Base-by-base conservation (phyloP, 2,113 vertebrate genomes). In the Peromyscus leucopus region DNA sequence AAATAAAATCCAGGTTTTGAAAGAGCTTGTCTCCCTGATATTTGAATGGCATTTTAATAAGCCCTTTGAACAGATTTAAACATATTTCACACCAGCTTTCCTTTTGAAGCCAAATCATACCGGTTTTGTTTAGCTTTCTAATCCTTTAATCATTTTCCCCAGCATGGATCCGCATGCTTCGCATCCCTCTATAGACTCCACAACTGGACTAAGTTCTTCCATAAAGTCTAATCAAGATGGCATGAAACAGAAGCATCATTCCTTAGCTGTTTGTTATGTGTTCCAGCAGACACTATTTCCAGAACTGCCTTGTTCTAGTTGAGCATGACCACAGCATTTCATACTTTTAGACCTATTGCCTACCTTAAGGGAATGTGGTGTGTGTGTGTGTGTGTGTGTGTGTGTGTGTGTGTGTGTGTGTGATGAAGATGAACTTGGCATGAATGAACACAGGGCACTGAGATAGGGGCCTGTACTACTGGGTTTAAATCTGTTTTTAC, bases 21-120 rank as follows among this genome's bases (percentile, higher is more conserved):
- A 94, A 90, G 39, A 67, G 4, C 39, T 76, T 78, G 28, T 48
- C 33, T 80, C 21, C 31, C 7, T 94, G 65, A 1, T 48, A 94
- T 95, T 90, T 74, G 85, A 97, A 93, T 96, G 86, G 55, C 72
- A 96, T 94, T 96, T 96, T 96, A 95, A 87, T 94, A 92, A 95
- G n/a, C 46, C 55, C 84, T 97, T 94, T 90, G 86, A 95, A 84
- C n/a, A 95, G 57, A 94, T 96, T 96, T 96, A 90, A 93, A 92
- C 39, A 87, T 85, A 91, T 42, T 93, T 90, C n/a, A 39, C 12
- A 84, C 93, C 69, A 93, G 46, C 61, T 65, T 95, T 94, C 75
- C 92, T 95, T 95, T 46, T 4, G n/a, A 97, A 93, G 76, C 84
- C 82, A 93, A 93, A 33, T 82, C 80, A 74, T 91, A 31, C 21